Percentiles rank a stretch among this genome's conserved stretches.
These are phyloP conservation scores for Lasius fuliginosus DNA, from an alignment of 2,888 invertebrate genomes.

Conservation along the genomic window DNA sequence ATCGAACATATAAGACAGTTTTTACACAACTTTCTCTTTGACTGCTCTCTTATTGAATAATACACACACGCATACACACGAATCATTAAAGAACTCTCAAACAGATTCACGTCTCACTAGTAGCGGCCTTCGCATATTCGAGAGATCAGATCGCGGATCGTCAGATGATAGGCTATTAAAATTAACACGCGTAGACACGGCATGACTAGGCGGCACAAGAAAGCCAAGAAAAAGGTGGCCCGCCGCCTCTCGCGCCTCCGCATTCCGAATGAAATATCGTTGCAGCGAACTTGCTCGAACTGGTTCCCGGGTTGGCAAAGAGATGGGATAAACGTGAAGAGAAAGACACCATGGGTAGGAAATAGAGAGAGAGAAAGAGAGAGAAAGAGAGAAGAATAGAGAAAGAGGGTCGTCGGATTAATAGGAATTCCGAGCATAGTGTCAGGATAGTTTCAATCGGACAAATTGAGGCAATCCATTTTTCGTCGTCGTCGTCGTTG, in stretches of 20 bases:
- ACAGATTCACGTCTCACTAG: neutral
- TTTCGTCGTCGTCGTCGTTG: slow-evolving; percentile 73
- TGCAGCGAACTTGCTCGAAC: slow-evolving; percentile 70
- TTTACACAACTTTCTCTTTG: neutral
- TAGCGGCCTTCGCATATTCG: slow-evolving; percentile 35
- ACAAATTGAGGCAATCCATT: slow-evolving; percentile 83
- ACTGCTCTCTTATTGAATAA: neutral
- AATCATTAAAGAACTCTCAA: neutral
- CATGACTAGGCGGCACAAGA: slow-evolving; percentile 44
- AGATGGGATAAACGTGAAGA: slow-evolving; percentile 38
- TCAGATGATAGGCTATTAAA: slow-evolving; percentile 52
- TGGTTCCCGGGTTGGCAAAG: slow-evolving; percentile 66
- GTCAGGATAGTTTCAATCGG: slow-evolving; percentile 82
- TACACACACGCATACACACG: neutral
- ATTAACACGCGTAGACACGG: slow-evolving; percentile 54
- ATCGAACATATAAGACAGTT: neutral
- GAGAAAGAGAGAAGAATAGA: slow-evolving; percentile 1
- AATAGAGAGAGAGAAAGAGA: slow-evolving; percentile 5
- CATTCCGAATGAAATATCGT: slow-evolving; percentile 77
- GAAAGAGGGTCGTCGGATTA: slow-evolving; percentile 73
- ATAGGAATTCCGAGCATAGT: slow-evolving; percentile 82
- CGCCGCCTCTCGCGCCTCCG: slow-evolving; percentile 54
- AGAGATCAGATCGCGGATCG: slow-evolving; percentile 42
- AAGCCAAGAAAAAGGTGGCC: slow-evolving; percentile 26
- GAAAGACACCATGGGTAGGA: slow-evolving; percentile 23